A percentile compares a stretch with the other conserved stretches of the same genome.
Conservation (phyloP, 1,140 invertebrate genomes). For the Ptiloglossa arizonensis region DNA sequence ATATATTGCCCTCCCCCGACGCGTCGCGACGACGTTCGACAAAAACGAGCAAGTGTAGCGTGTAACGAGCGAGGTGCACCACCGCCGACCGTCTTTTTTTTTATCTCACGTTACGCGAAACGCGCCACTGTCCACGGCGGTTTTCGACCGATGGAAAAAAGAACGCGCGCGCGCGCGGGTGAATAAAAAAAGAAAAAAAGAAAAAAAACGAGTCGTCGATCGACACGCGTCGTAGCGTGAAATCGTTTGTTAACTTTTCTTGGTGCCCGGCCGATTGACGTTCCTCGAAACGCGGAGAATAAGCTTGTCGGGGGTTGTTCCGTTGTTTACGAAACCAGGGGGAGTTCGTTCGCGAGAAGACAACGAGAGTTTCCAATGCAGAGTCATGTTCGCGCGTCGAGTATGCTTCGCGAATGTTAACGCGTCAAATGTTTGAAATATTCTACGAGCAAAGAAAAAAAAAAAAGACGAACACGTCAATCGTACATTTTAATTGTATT, state of each 20-base stretch:
- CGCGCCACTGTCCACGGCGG: not conserved
- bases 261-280: conserved; percentile 1
- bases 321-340: not conserved
- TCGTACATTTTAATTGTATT: too few relatives aligned
- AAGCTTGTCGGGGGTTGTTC: not conserved
- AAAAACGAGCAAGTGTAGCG: conserved; percentile 43
- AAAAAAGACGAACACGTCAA: too few relatives aligned
- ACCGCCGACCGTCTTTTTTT: conserved; percentile 1
- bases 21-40: conserved; percentile 25
- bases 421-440: too few relatives aligned
- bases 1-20: not conserved
- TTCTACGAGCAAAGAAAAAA: too few relatives aligned
- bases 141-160: not conserved
- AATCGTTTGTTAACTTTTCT: conserved; percentile 58
- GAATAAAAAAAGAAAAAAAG: not conserved
- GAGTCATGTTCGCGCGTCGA: too few relatives aligned
- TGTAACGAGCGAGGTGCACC: conserved; percentile 52
- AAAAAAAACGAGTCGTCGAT: conserved; percentile 17
- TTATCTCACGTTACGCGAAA: conserved; percentile 8
- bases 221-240: conserved; percentile 27
- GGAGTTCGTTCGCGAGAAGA: not conserved
- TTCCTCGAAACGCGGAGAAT: conserved; percentile 5
- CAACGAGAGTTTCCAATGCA: too few relatives aligned
- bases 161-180: too few relatives aligned
- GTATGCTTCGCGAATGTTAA: too few relatives aligned